Conservation (phyloP, 2,888 invertebrate species). For the Chirona hameri region DNA sequence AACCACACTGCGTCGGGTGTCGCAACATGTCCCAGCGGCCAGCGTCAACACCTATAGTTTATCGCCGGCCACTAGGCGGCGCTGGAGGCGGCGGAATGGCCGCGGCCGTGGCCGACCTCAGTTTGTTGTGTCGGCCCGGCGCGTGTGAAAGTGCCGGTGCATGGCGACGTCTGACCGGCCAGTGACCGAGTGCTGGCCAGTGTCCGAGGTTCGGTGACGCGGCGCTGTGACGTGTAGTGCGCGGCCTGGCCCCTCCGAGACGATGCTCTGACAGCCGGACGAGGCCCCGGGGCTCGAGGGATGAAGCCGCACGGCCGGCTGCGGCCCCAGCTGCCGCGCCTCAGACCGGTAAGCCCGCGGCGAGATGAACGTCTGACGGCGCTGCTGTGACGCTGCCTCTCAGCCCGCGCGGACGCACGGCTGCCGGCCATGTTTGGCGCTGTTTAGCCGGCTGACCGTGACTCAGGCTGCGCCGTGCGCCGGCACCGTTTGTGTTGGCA, state of each 20-base stretch:
- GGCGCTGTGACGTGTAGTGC: not conserved
- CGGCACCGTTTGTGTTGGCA: too few relatives aligned
- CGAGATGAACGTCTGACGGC: not conserved
- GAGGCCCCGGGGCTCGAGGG: not conserved
- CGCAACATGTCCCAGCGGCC: too few relatives aligned
- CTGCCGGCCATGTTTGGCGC: not conserved
- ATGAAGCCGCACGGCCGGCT: not conserved
- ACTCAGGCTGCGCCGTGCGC: not conserved
- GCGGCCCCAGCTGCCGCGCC: not conserved
- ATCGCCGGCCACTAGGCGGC: not conserved
- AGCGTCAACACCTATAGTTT: too few relatives aligned
- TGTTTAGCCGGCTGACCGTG: too few relatives aligned
- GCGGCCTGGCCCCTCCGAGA: not conserved
- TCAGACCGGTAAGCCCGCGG: not conserved
- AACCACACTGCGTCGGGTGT: too few relatives aligned
- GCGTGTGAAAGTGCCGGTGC: slow-evolving; percentile 2
- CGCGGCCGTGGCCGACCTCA: not conserved
- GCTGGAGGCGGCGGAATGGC: not conserved
- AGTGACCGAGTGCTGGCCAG: not conserved
- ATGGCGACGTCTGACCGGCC: not conserved
- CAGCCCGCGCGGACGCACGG: not conserved
- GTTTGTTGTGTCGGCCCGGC: not conserved
- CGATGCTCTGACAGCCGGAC: not conserved
- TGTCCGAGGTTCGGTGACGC: not conserved
- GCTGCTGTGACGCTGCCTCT: not conserved